Percentiles rank a stretch among this genome's conserved stretches.
These are phyloP conservation scores for Frankliniella fusca DNA, from an alignment of 2,888 invertebrate species.

Conservation along the genomic window DNA sequence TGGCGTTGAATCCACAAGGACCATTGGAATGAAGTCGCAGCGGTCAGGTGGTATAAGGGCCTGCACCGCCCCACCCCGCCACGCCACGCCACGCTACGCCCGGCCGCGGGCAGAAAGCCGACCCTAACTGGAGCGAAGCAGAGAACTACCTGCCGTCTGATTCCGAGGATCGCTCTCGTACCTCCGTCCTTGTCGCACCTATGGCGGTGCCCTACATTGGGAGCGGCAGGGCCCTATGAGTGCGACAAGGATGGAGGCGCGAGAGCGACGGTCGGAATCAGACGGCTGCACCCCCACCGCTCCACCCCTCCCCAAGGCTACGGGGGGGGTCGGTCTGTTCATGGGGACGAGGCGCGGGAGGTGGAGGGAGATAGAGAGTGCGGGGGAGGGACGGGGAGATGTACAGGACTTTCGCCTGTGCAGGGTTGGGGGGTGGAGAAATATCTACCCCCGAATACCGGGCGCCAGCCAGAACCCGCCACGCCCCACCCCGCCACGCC, in stretches of 20 bases:
- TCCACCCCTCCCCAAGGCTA: no score
- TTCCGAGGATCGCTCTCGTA: no score
- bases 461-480: not conserved
- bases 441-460: not conserved
- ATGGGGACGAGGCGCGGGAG: not conserved
- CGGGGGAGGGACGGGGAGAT: not conserved
- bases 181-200: no score
- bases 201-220: no score
- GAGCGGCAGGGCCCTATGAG: no score
- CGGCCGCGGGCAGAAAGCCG: not conserved
- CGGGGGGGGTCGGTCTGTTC: no score
- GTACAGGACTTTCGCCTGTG: not conserved
- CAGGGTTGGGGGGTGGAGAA: not conserved
- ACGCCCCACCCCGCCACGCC: not conserved
- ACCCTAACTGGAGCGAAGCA: not conserved
- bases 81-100: no score
- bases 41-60: not conserved
- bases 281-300: not conserved
- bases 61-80: no score
- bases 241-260: no score
- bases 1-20: not conserved
- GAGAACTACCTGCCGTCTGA: not conserved
- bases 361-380: not conserved
- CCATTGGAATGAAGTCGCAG: not conserved
- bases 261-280: no score